These are phyloP conservation scores for Morelia viridis DNA, from an alignment of 2,797 vertebrate species.

Conservation along the genomic window DNA sequence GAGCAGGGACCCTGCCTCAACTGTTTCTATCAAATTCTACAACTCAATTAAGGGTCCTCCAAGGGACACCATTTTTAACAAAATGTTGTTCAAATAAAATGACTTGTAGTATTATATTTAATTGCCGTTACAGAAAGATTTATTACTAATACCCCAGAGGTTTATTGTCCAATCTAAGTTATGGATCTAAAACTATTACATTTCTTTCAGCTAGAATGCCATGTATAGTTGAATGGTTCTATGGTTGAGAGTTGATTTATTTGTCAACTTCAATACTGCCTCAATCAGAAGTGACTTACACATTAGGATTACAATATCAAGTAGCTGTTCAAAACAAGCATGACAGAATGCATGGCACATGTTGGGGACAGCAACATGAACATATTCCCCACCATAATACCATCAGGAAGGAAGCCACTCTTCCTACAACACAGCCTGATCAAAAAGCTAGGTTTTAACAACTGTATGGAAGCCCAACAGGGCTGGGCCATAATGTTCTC, in stretches of 20 bases:
- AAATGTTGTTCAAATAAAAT: slow-evolving; percentile 66
- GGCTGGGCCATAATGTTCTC: background rate
- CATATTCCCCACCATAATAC: background rate
- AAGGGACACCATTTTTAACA: slow-evolving; percentile 65
- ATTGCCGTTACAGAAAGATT: slow-evolving; percentile 71
- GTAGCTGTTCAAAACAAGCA: background rate
- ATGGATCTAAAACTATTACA: slow-evolving; percentile 37
- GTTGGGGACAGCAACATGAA: background rate
- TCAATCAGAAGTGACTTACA: background rate
- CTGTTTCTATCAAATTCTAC: slow-evolving; percentile 65
- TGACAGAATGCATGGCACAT: background rate
- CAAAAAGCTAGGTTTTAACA: background rate
- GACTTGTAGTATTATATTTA: slow-evolving; percentile 70
- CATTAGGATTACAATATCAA: background rate
- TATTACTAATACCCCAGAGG: slow-evolving; percentile 63
- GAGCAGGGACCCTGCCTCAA: slow-evolving; percentile 37
- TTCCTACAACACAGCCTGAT: background rate
- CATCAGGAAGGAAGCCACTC: background rate
- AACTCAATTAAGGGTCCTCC: slow-evolving; percentile 69
- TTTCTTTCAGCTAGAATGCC: slow-evolving; percentile 38
- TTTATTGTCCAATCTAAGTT: slow-evolving; percentile 53
- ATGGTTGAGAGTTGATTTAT: background rate
- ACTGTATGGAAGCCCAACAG: background rate
- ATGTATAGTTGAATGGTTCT: background rate
- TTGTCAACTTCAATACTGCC: background rate